Conservation (phyloP, 2,888 invertebrate genomes). For the Leptinotarsa peninsularis region DNA sequence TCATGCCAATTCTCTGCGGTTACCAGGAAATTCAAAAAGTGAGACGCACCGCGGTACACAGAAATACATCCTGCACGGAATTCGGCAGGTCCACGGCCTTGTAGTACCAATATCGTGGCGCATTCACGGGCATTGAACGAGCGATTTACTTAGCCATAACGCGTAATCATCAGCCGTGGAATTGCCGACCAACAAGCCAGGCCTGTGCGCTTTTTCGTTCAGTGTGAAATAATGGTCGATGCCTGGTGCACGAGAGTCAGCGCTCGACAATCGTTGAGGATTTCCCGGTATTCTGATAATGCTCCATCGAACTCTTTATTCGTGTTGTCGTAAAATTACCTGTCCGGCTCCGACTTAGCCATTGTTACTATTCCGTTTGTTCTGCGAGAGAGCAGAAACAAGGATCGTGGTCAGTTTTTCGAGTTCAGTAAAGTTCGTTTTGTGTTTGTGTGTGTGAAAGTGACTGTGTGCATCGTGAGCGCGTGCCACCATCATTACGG, state of each 20-base stretch:
- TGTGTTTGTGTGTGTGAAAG: slow-evolving; percentile 8
- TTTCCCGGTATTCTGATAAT: slow-evolving; percentile 36
- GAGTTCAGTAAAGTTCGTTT: slow-evolving; percentile 19
- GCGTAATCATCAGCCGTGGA: slow-evolving; percentile 19
- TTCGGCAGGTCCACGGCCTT: slow-evolving; percentile 26
- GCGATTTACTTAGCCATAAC: slow-evolving; percentile 7
- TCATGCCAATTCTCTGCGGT: no score
- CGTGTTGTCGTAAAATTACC: slow-evolving; percentile 30
- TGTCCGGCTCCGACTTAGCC: slow-evolving; percentile 21
- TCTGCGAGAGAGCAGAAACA: slow-evolving; percentile 8
- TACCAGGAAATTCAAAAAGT: neutral
- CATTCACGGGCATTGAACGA: slow-evolving; percentile 19
- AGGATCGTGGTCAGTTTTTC: slow-evolving; percentile 8
- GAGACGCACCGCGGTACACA: neutral
- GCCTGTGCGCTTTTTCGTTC: slow-evolving; percentile 15
- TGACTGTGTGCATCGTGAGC: slow-evolving; percentile 11
- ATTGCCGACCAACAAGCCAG: slow-evolving; percentile 10
- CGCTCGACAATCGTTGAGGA: slow-evolving; percentile 7
- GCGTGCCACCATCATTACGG: slow-evolving; percentile 8
- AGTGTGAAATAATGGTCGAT: slow-evolving; percentile 27
- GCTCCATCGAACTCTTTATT: slow-evolving; percentile 24
- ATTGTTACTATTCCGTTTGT: slow-evolving; percentile 14
- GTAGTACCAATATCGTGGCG: slow-evolving; percentile 6
- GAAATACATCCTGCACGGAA: slow-evolving; percentile 10
- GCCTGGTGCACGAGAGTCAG: slow-evolving; percentile 8